These are phyloP conservation scores for Monochamus saltuarius DNA, from an alignment of 1,140 invertebrate species.

Conservation along the genomic window DNA sequence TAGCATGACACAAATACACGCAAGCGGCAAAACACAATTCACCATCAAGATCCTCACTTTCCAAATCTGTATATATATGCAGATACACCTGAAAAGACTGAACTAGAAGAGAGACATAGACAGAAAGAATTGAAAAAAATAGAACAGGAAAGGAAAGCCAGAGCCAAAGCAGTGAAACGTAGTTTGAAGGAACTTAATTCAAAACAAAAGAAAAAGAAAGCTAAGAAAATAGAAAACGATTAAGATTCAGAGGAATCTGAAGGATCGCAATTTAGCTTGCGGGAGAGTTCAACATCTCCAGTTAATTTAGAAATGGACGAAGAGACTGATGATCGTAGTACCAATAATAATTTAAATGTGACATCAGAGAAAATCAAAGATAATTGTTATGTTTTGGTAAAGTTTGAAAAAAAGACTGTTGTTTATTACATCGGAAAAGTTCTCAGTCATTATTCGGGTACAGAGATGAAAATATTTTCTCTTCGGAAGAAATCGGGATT, in stretches of 20 bases:
- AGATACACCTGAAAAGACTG: background rate
- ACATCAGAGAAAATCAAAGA: slow-evolving; percentile 22
- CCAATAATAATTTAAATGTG: no score
- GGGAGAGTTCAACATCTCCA: slow-evolving; percentile 35
- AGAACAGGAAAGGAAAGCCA: slow-evolving; percentile 4
- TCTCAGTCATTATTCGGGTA: slow-evolving; percentile 8
- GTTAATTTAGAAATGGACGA: slow-evolving; percentile 30
- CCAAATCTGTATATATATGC: no score
- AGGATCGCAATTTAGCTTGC: slow-evolving; percentile 32
- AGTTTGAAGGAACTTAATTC: slow-evolving; percentile 12
- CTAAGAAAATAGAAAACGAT: slow-evolving; percentile 34
- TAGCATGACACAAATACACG: no score
- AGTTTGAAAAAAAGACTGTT: slow-evolving; percentile 21
- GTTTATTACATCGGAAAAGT: slow-evolving; percentile 22
- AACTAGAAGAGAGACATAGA: slow-evolving; percentile 5
- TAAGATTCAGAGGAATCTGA: slow-evolving; percentile 26
- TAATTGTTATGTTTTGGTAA: slow-evolving; percentile 21
- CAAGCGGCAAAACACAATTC: no score
- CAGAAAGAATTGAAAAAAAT: slow-evolving; percentile 8
- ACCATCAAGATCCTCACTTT: no score
- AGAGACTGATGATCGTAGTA: slow-evolving; percentile 23
- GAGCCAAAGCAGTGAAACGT: slow-evolving; percentile 18
- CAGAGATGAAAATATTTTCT: slow-evolving; percentile 12
- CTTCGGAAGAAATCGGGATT: slow-evolving; percentile 18
- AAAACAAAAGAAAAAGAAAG: slow-evolving; percentile 30